Percentiles rank a stretch among this genome's conserved stretches.
These are phyloP conservation scores for Bellardia bayeri DNA, from an alignment of 2,888 invertebrate genomes.

Conservation along the genomic window DNA sequence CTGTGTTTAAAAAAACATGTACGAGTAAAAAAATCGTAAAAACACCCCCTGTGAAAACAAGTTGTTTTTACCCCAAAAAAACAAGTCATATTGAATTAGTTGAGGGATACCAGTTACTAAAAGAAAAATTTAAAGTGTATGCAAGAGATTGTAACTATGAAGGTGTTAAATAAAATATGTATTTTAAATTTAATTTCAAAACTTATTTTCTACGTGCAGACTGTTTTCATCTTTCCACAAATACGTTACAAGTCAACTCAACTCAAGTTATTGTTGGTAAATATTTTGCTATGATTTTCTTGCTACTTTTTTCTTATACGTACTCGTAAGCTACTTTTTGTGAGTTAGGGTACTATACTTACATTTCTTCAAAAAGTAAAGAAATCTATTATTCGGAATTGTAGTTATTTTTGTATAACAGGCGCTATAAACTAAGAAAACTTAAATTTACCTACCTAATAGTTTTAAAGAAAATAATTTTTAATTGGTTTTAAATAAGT, in stretches of 20 bases:
- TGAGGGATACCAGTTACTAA: neutral
- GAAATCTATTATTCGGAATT: too few species aligned
- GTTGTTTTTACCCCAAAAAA: neutral
- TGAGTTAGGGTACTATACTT: too few species aligned
- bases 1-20: neutral
- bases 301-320: neutral
- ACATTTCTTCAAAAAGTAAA: too few species aligned
- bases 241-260: neutral
- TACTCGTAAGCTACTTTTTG: too few species aligned
- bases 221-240: neutral
- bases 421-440: too few species aligned
- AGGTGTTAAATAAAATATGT: neutral
- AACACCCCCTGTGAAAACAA: neutral
- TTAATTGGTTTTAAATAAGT: too few species aligned
- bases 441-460: too few species aligned
- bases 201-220: conserved; percentile 29
- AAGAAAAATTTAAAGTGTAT: conserved; percentile 1
- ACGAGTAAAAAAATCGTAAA: neutral
- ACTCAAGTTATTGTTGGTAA: neutral
- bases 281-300: neutral
- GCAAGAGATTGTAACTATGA: neutral
- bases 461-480: too few species aligned
- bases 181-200: conserved; percentile 29
- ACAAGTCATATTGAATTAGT: conserved; percentile 35
- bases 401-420: too few species aligned